These are phyloP conservation scores for Phalera bucephala DNA, from an alignment of 2,888 invertebrate species.

Conservation along the genomic window DNA sequence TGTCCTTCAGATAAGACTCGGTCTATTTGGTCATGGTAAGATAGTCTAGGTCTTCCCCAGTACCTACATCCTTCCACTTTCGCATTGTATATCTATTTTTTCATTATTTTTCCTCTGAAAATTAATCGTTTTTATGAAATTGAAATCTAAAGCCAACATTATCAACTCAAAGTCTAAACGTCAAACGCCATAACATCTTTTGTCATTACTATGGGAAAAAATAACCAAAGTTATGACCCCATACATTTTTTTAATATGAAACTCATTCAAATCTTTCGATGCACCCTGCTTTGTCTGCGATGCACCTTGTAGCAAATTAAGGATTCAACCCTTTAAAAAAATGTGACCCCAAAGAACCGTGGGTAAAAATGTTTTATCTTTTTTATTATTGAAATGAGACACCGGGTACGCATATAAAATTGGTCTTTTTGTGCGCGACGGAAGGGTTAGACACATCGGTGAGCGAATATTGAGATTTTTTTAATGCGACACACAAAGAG, in stretches of 20 bases:
- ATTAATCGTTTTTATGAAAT: too few relatives aligned
- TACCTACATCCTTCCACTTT: too few relatives aligned
- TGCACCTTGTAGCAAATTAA: conserved; percentile 84
- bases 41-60: too few relatives aligned
- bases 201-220: conserved; percentile 67
- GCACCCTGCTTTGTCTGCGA: conserved; percentile 68
- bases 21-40: too few relatives aligned
- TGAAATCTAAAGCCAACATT: conserved; percentile 34
- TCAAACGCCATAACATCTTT: conserved; percentile 67
- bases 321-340: conserved; percentile 71
- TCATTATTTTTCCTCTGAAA: too few relatives aligned
- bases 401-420: conserved; percentile 79
- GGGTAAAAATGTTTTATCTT: conserved; percentile 79
- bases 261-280: conserved; percentile 73
- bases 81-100: too few relatives aligned
- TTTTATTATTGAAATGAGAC: conserved; percentile 82
- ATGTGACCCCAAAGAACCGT: conserved; percentile 77
- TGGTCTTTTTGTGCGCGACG: conserved; percentile 68
- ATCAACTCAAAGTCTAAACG: conserved; percentile 50
- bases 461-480: conserved; percentile 53
- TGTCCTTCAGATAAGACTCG: too few relatives aligned
- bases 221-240: conserved; percentile 55
- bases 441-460: conserved; percentile 66
- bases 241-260: conserved; percentile 66
- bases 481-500: conserved; percentile 44